Conservation (phyloP, 2,888 invertebrate species). For the Drymonia ruficornis region DNA sequence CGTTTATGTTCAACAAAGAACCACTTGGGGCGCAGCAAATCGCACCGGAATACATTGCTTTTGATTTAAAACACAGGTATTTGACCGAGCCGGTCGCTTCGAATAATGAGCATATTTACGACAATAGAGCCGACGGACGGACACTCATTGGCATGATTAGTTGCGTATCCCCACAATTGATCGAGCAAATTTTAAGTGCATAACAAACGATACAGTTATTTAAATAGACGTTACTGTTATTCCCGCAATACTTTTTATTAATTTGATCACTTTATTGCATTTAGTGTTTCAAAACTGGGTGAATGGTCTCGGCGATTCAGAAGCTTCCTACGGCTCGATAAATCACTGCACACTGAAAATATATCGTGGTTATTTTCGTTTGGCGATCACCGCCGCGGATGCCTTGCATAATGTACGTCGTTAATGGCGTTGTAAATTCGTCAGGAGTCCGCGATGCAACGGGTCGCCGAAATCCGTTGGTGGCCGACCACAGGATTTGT, state of each 20-base stretch:
- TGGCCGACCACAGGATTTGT: conserved; percentile 57
- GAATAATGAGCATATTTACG: conserved; percentile 69
- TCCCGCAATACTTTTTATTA: conserved; percentile 53
- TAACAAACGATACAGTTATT: conserved; percentile 58
- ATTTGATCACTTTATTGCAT: conserved; percentile 51
- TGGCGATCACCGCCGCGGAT: conserved; percentile 48
- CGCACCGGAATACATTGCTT: conserved; percentile 57
- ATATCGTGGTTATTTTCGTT: conserved; percentile 54
- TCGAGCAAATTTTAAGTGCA: conserved; percentile 52
- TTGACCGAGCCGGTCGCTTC: conserved; percentile 66
- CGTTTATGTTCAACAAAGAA: conserved; percentile 67
- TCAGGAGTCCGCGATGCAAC: conserved; percentile 44
- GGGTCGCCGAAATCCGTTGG: conserved; percentile 46
- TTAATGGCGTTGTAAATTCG: conserved; percentile 61
- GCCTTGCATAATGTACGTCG: conserved; percentile 64
- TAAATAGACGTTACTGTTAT: conserved; percentile 49
- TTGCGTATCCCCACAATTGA: conserved; percentile 58
- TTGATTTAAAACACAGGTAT: conserved; percentile 77
- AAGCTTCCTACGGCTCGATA: conserved; percentile 48
- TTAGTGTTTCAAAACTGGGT: conserved; percentile 49
- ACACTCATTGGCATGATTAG: conserved; percentile 63
- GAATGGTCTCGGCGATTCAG: conserved; percentile 55
- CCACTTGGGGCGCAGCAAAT: conserved; percentile 64
- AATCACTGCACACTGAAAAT: conserved; percentile 59
- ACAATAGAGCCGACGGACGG: conserved; percentile 51